Base-by-base conservation (phyloP, 2,113 vertebrate genomes). In the Pterocles gutturalis region DNA sequence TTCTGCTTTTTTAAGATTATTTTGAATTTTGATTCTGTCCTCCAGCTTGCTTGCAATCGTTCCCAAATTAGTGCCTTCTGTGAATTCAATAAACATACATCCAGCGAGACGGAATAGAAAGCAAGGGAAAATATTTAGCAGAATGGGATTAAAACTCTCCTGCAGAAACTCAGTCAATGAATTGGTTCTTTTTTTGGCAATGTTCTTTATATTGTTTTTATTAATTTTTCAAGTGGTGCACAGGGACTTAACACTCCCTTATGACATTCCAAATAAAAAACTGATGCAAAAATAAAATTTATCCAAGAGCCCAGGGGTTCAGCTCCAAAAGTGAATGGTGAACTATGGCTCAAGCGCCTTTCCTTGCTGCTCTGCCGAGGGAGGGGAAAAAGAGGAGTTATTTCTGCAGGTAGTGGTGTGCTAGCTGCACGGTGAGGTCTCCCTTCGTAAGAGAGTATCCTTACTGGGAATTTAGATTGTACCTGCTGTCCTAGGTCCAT, bases 221-320 rank as follows among this genome's bases (percentile, higher is more conserved):
- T 54, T 61, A 45, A 5, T 53, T 73, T 71, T 31, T 34, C 1
- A 67, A 80, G 49, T 26, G 26, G 2, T 7, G 10, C 25, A 5
- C 19, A 19, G 33, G 24, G 25, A 28, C 15, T n/a, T n/a, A 33
- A 36, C 6, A 1, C 24, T 38, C 20, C 1, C 0, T 54, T 60
- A 10, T 3, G 31, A 33, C 1, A 2, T 77, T 80, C 28, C 0
- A 3, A 51, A 38, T 72, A 38, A 48, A 87, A 72, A 72, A 34
- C 29, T 8, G 58, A 21, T 79, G 21, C 49, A 54, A 71, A 92
- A 75, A 53, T 16, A 48, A 48, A 85, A 49, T 31, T 41, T 38
- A 21, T 17, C 41, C 24, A 19, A 9, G 45, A 46, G 28, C 19
- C 9, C 19, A 10, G 31, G 38, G 36, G 2, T 17, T 61, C 2